phyloP scores from a whole-genome alignment of 2,888 invertebrate genomes.

The Cephus rjabovi region DNA sequence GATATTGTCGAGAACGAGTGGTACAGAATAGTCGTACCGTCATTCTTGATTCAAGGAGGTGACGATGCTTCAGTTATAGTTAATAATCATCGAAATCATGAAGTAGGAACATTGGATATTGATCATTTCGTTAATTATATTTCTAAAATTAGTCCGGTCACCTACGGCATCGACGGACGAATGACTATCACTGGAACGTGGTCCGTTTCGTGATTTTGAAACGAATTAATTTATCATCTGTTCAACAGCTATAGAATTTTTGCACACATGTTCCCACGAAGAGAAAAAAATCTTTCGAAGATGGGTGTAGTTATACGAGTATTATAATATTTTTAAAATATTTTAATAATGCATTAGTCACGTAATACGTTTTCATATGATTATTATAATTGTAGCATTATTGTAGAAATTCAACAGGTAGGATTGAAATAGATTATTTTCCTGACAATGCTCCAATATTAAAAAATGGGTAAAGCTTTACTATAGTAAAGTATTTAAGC shows the following conservation, averaged over 20 bases:
- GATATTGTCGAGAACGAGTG: constrained; percentile 70
- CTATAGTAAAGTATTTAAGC: too few relatives aligned
- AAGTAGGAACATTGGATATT: constrained; percentile 69
- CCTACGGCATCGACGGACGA: constrained; percentile 71
- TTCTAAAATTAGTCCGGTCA: constrained; percentile 67
- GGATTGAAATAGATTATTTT: not conserved
- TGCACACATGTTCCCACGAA: not conserved
- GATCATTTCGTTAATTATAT: constrained; percentile 70
- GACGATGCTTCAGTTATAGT: constrained; percentile 74
- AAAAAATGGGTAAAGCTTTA: too few relatives aligned
- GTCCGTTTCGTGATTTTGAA: not conserved
- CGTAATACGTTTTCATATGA: not conserved
- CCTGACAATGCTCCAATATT: not conserved
- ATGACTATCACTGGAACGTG: constrained; percentile 51
- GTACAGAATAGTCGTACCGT: constrained; percentile 74
- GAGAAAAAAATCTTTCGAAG: not conserved
- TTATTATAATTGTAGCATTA: not conserved
- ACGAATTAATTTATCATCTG: not conserved
- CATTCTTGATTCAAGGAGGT: constrained; percentile 76
- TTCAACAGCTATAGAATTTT: not conserved
- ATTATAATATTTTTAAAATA: not conserved
- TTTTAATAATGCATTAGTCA: not conserved
- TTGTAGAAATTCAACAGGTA: not conserved
- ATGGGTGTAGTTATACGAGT: not conserved
- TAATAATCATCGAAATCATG: constrained; percentile 68